Conservation (phyloP, 2,888 invertebrate genomes). For the Clostera curtula region DNA sequence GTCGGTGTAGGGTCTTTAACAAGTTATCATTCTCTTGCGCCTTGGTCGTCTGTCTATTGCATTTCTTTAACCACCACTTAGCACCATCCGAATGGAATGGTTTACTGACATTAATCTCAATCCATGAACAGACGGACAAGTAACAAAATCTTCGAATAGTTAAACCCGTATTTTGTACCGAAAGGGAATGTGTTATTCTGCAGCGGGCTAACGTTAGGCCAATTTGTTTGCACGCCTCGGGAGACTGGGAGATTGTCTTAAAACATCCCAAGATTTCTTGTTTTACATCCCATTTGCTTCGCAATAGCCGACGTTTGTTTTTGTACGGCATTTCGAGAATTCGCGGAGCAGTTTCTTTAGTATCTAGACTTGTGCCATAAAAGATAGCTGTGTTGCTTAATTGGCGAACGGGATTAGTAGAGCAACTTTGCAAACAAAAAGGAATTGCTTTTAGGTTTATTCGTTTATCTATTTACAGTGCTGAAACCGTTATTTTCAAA, state of each 20-base stretch:
- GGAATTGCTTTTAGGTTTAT: no score
- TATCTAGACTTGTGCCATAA: conserved; percentile 11
- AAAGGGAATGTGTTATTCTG: conserved; percentile 25
- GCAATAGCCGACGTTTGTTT: conserved; percentile 25
- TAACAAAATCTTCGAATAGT: conserved; percentile 17
- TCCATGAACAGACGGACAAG: conserved; percentile 9
- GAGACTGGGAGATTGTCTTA: conserved; percentile 41
- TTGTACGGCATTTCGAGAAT: conserved; percentile 22
- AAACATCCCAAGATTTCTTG: conserved; percentile 43
- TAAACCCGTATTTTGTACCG: conserved; percentile 21
- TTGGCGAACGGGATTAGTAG: no score
- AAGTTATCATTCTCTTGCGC: no score
- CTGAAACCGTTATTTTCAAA: no score
- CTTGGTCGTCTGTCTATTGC: no score
- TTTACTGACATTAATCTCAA: neutral
- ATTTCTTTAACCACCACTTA: no score
- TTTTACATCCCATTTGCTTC: conserved; percentile 51
- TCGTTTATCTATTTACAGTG: no score
- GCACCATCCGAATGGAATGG: no score
- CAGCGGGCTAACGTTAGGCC: conserved; percentile 30
- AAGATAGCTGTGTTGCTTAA: no score
- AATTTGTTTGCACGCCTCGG: conserved; percentile 47
- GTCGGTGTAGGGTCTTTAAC: no score
- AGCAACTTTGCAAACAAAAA: no score
- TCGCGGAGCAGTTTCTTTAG: conserved; percentile 18